A percentile compares a stretch with the other conserved stretches of the same genome.
phyloP scores from a whole-genome alignment of 1,140 invertebrate genomes.

The Eurytemora carolleeae region DNA sequence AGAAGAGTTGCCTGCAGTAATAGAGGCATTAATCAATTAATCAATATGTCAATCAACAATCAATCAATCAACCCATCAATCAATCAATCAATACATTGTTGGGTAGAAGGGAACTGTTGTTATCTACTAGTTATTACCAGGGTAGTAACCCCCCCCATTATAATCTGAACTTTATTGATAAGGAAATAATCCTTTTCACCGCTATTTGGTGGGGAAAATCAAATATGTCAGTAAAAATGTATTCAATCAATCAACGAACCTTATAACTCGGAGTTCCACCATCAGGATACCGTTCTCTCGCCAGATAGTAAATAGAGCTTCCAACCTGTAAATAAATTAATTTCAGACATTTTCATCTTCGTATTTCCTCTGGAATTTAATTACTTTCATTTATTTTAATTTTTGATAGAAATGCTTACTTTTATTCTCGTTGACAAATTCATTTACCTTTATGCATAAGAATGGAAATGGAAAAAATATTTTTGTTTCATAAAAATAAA shows the following conservation, averaged over 20 bases:
- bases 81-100: neutral
- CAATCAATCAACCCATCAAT: neutral
- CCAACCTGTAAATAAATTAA: neutral
- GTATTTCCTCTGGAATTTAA: neutral
- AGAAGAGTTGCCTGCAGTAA: neutral
- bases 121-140: no score
- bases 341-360: neutral
- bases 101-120: no score
- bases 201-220: neutral
- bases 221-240: neutral
- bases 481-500: neutral
- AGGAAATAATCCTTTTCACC: neutral
- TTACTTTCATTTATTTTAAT: neutral
- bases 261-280: neutral
- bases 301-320: neutral
- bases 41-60: neutral
- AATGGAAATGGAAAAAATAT: neutral
- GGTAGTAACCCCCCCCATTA: no score
- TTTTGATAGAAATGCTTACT: neutral
- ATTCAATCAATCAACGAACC: neutral
- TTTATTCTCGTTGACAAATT: neutral
- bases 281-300: neutral
- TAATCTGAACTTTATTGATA: no score
- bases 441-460: neutral
- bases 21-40: neutral